phyloP scores from a whole-genome alignment of 2,113 vertebrate genomes.

The Oreochromis aureus region DNA sequence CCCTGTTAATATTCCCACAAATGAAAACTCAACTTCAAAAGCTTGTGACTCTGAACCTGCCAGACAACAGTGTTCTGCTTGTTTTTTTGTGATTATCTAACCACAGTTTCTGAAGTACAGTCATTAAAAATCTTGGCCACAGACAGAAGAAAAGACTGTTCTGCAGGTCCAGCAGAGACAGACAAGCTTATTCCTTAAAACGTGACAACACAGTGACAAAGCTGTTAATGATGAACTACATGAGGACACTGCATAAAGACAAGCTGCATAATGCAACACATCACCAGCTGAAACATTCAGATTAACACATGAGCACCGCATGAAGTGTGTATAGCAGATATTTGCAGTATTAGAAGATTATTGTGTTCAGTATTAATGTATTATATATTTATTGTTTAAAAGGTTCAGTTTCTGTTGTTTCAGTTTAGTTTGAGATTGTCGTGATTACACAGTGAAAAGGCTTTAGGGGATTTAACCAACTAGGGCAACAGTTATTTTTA shows the following conservation, averaged over 20 bases:
- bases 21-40: background rate
- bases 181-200: background rate
- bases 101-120: background rate
- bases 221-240: background rate
- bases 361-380: background rate
- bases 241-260: background rate
- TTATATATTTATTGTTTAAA: background rate
- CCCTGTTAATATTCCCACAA: background rate
- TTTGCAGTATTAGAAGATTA: background rate
- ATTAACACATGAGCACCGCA: background rate
- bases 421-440: background rate
- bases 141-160: background rate
- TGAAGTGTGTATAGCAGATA: background rate
- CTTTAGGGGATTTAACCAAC: background rate
- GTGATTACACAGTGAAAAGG: background rate
- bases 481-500: background rate
- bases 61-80: background rate
- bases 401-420: background rate
- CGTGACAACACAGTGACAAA: background rate
- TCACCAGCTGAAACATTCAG: background rate
- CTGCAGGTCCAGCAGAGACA: background rate
- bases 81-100: background rate
- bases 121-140: background rate
- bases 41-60: background rate
- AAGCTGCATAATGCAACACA: background rate